Evolutionary conservation across 1,140 invertebrate species (phyloP).

Genomic region (Eupeodes corollae): DNA sequence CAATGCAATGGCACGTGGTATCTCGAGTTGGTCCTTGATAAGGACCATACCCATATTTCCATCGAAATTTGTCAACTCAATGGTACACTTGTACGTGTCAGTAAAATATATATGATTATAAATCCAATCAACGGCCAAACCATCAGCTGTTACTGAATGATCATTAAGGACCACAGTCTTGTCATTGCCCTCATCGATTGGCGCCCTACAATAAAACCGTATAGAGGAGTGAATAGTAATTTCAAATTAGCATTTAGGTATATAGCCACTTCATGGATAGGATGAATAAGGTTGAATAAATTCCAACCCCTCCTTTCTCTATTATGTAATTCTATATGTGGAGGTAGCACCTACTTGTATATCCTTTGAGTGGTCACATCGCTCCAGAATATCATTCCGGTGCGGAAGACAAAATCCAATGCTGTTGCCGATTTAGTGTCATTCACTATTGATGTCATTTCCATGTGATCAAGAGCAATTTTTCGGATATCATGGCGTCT

Average conservation of each 20-base stretch:
- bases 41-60: slow-evolving; percentile 81
- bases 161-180: slow-evolving; percentile 69
- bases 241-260: background rate
- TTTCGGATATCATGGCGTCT: slow-evolving; percentile 79
- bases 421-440: slow-evolving; percentile 77
- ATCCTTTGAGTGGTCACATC: slow-evolving; percentile 82
- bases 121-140: slow-evolving; percentile 92
- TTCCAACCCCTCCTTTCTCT: background rate
- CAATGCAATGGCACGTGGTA: slow-evolving; percentile 88
- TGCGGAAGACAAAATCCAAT: slow-evolving; percentile 79
- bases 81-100: slow-evolving; percentile 81
- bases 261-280: too few species aligned
- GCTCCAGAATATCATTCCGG: slow-evolving; percentile 90
- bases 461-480: slow-evolving; percentile 76
- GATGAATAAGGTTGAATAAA: background rate
- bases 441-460: slow-evolving; percentile 82
- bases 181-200: slow-evolving; percentile 80
- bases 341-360: slow-evolving; percentile 54
- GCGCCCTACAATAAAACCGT: slow-evolving; percentile 49
- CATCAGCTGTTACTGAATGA: slow-evolving; percentile 79
- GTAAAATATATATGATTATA: slow-evolving; percentile 96
- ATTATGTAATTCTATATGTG: background rate
- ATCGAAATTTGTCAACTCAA: slow-evolving; percentile 79
- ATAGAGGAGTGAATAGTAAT: background rate
- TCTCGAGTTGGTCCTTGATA: slow-evolving; percentile 71